Conservation (phyloP, 2,797 vertebrate genomes). For the Hydrophis major region DNA sequence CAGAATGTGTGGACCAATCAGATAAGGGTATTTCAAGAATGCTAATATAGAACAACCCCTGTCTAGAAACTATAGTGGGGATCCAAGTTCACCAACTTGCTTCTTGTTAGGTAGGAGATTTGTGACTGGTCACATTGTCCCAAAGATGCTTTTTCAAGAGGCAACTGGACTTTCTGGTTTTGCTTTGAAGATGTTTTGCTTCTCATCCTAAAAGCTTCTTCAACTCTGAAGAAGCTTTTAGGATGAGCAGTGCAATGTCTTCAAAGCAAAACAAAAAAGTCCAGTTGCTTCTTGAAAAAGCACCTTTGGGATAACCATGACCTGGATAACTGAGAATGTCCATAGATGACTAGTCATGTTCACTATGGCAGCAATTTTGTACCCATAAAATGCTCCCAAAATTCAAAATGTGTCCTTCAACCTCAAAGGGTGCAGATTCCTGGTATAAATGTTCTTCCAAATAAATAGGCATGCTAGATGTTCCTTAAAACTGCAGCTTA, state of each 20-base stretch:
- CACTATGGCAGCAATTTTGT: neutral
- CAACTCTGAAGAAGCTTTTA: too few relatives aligned
- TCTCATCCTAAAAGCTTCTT: neutral
- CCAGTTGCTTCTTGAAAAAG: too few relatives aligned
- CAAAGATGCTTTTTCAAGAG: too few relatives aligned
- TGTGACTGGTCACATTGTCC: neutral
- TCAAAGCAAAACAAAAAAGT: too few relatives aligned
- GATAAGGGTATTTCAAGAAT: too few relatives aligned
- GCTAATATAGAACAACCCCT: neutral
- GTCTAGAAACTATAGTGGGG: neutral
- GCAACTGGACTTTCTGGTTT: too few relatives aligned
- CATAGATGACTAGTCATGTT: too few relatives aligned
- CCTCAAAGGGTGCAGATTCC: neutral
- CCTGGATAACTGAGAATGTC: too few relatives aligned
- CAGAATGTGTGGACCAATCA: too few relatives aligned
- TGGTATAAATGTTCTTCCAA: neutral
- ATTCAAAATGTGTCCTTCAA: neutral
- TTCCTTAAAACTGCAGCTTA: accelerated
- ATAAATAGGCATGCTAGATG: neutral
- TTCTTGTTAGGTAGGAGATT: neutral
- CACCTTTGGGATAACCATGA: too few relatives aligned
- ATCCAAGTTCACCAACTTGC: neutral
- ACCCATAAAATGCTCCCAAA: neutral
- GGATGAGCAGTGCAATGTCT: too few relatives aligned
- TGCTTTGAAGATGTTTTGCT: neutral